These are phyloP conservation scores for Syngnathus rostellatus DNA, from an alignment of 2,797 vertebrate genomes.

Conservation along the genomic window DNA sequence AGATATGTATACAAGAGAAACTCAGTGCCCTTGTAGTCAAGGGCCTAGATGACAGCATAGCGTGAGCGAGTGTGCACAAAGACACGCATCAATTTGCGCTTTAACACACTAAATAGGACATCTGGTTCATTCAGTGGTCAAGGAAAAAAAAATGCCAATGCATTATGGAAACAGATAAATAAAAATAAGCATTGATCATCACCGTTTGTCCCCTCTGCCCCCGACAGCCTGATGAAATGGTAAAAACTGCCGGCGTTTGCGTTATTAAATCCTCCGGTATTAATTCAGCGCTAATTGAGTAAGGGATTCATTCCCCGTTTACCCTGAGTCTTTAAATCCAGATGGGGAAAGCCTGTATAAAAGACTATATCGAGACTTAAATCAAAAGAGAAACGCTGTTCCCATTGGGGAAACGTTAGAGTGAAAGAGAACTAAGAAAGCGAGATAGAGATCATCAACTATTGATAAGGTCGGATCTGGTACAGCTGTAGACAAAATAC, in stretches of 20 bases:
- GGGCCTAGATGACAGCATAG: constrained; percentile 84
- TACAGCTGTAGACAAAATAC: constrained; percentile 68
- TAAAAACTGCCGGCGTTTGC: constrained; percentile 55
- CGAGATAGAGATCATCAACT: constrained; percentile 61
- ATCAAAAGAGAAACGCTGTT: constrained; percentile 62
- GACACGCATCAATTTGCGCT: background rate
- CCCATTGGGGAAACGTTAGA: constrained; percentile 53
- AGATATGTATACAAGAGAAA: constrained; percentile 88
- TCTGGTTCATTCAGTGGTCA: constrained; percentile 47
- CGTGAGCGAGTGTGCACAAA: constrained; percentile 44
- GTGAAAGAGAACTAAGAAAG: constrained; percentile 62
- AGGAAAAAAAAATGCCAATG: constrained; percentile 29
- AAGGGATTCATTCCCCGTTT: constrained; percentile 63
- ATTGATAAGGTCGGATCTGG: constrained; percentile 65
- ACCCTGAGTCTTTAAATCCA: constrained; percentile 47
- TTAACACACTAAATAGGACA: constrained; percentile 18
- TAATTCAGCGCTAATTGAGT: constrained; percentile 66
- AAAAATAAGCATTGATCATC: constrained; percentile 46
- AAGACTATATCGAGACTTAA: constrained; percentile 55
- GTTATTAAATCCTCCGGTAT: constrained; percentile 63
- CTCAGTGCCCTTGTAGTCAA: constrained; percentile 81
- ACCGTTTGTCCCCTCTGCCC: constrained; percentile 31
- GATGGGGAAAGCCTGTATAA: constrained; percentile 46
- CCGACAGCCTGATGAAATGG: constrained; percentile 48
- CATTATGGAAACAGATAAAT: constrained; percentile 40